Percentiles rank a stretch among this genome's conserved stretches.
Conservation (phyloP, 1,140 invertebrate genomes). For the Meloidogyne floridensis region DNA sequence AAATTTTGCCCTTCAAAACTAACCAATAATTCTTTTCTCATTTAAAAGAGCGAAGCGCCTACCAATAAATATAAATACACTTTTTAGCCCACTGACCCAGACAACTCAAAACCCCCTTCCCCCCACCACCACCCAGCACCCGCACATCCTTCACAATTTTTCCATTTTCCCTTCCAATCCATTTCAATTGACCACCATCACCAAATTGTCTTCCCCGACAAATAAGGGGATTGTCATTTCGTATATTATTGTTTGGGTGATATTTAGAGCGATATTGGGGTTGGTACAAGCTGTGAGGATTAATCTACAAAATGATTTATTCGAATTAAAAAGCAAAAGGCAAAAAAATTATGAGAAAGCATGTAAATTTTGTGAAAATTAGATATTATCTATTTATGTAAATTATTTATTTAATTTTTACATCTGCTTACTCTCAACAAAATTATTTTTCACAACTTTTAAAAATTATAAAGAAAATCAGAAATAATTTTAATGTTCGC, state of each 20-base stretch:
- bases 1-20: background rate
- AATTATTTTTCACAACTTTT: background rate
- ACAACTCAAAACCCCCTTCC: background rate
- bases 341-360: background rate
- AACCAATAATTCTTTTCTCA: background rate
- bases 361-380: background rate
- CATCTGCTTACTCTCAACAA: background rate
- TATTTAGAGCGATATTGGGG: background rate
- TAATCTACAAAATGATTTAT: background rate
- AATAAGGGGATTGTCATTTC: slow-evolving; percentile 5
- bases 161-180: background rate
- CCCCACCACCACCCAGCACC: background rate
- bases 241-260: background rate
- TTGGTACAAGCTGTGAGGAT: background rate
- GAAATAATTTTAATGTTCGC: no score
- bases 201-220: background rate
- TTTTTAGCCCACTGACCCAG: slow-evolving; percentile 8
- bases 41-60: background rate
- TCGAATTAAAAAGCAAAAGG: background rate
- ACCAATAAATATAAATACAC: background rate
- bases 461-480: no score
- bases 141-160: slow-evolving; percentile 6
- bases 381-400: background rate
- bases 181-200: slow-evolving; percentile 9
- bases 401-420: background rate